Conservation (phyloP, 2,797 vertebrate species). For the Chiroxiphia lanceolata region DNA sequence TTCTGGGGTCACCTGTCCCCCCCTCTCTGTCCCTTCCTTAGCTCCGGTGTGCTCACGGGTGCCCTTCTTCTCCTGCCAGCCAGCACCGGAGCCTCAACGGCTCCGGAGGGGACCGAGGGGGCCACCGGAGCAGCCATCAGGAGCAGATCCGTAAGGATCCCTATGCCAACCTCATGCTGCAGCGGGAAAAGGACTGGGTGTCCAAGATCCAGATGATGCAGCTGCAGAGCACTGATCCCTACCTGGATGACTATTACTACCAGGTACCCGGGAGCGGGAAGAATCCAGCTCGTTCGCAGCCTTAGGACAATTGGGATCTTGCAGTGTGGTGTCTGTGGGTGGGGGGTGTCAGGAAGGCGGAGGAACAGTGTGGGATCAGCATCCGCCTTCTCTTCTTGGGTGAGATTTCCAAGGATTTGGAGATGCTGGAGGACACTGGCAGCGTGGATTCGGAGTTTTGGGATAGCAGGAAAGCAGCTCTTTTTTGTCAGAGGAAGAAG, state of each 20-base stretch:
- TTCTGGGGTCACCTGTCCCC: slow-evolving; percentile 35
- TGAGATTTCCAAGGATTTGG: neutral
- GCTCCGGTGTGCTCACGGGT: slow-evolving; percentile 45
- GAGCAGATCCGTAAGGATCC: slow-evolving; percentile 86
- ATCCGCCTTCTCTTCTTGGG: neutral
- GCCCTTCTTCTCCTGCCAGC: slow-evolving; percentile 66
- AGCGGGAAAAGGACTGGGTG: slow-evolving; percentile 97
- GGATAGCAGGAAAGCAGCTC: neutral
- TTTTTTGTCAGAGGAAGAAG: rapidly evolving
- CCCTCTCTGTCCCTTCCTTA: slow-evolving; percentile 62
- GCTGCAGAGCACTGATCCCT: slow-evolving; percentile 95
- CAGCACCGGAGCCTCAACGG: slow-evolving; percentile 78
- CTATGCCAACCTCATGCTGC: slow-evolving; percentile 95
- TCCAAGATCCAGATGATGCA: slow-evolving; percentile 99
- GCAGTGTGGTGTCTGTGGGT: neutral
- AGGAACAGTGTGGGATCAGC: neutral
- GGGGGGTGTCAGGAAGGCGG: neutral
- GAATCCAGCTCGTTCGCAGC: neutral
- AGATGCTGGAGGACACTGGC: rapidly evolving
- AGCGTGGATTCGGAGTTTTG: rapidly evolving
- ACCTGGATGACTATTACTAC: slow-evolving; percentile 97
- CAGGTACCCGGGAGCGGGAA: slow-evolving; percentile 74
- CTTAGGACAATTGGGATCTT: neutral
- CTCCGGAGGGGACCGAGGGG: slow-evolving; percentile 74
- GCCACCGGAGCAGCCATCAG: slow-evolving; percentile 73